Evolutionary conservation across 1,140 invertebrate genomes (phyloP).

Genomic region (Spodoptera litura): DNA sequence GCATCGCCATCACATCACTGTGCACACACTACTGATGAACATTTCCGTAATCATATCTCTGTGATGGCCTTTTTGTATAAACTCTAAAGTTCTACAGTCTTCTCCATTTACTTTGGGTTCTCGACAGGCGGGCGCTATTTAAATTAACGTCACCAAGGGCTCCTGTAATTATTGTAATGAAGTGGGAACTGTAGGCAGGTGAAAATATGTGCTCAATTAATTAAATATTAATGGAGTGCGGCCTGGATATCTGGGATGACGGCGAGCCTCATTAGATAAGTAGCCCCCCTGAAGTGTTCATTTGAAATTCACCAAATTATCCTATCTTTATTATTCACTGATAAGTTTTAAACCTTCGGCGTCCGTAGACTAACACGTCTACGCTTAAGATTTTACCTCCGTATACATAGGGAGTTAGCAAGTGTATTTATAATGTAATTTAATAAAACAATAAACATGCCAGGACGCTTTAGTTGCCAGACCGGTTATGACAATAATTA

Average conservation of each 20-base stretch:
- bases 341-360: slow-evolving; percentile 22
- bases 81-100: too few species aligned
- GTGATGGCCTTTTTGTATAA: neutral
- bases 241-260: slow-evolving; percentile 14
- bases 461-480: too few species aligned
- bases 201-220: slow-evolving; percentile 31
- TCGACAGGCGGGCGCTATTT: neutral
- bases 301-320: slow-evolving; percentile 30
- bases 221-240: slow-evolving; percentile 15
- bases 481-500: too few species aligned
- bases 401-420: neutral
- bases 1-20: slow-evolving; percentile 1
- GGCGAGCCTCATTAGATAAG: slow-evolving; percentile 33
- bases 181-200: slow-evolving; percentile 1
- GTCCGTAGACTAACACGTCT: neutral
- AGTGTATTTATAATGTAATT: neutral
- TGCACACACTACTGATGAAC: neutral
- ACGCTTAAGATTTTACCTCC: neutral
- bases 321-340: slow-evolving; percentile 30
- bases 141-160: neutral
- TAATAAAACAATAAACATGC: too few species aligned
- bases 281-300: slow-evolving; percentile 23
- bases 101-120: too few species aligned
- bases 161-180: slow-evolving; percentile 19
- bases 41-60: neutral